Evolutionary conservation across 2,888 invertebrate genomes (phyloP), one percentile per base, ranked within the genome.

Genomic region (Acrocera orbiculus): DNA sequence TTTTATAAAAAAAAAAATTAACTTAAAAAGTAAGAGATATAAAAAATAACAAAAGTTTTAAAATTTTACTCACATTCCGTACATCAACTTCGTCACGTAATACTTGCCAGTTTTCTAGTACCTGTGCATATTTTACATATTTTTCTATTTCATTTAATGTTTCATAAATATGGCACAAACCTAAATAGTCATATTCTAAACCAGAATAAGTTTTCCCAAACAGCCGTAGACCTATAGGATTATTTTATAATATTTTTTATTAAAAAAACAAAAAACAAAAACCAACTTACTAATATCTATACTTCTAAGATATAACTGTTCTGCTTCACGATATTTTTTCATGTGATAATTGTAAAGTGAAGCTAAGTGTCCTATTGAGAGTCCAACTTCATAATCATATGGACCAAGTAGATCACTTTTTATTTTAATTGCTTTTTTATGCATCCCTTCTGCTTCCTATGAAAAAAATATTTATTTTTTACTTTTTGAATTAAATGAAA

Each of bases 321-420:
- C 90, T 0, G 93, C 92, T 47, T 85, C 81, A 42, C 68, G 63
- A 59, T 78, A 83, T 53, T 82, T 75, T 52, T 73, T 68, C 86
- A 92, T 87, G 57, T 93, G 90, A 61, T 90, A 92, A 64, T 87
- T 92, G 63, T 92, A 92, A 22, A 93, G 69, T 24, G 89, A 89
- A 19, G 92, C 93, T 44, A 93, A 69, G 62, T 92, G 92, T 1
- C 92, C 90, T 49, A 90, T 73, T 46, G 87, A 89, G 20, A 92
- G 67, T 6, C 87, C 87, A 44, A 90, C 80, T 63, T 92, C 90
- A 54, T 85, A 89, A 63, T 92, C 87, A 34, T 81, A 78, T 0
- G 71, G 65, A 0, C 92, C 90, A 9, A 92, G 65, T 13, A 89
- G 61, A 48, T 79, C 72, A 51, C 89, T 85, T 61, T 92, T 92